Percentiles rank a stretch among this genome's conserved stretches.
Evolutionary conservation across 30 jellyfish, hydroid and myxozoan species (phyloP).

Genomic region (Euphysa ruthae): DNA sequence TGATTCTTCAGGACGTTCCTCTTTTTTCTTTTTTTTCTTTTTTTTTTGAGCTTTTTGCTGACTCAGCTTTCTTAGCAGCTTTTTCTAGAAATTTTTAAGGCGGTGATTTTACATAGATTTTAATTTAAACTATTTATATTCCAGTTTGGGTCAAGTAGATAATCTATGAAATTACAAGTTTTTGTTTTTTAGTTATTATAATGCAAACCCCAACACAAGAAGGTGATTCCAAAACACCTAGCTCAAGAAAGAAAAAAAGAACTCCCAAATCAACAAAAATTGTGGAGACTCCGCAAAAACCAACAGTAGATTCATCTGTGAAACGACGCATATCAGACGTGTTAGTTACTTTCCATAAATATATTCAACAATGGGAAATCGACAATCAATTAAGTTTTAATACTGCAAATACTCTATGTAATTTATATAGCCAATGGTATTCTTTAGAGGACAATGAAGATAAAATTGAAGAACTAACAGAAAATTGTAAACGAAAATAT

Average conservation of each 20-base stretch:
- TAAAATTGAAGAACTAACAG: slow-evolving; percentile 14
- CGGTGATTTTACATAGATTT: too few relatives aligned
- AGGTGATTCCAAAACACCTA: slow-evolving; percentile 5
- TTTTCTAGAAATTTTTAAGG: too few relatives aligned
- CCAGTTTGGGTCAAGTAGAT: too few relatives aligned
- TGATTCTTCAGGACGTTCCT: background rate
- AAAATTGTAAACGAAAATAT: slow-evolving; percentile 41
- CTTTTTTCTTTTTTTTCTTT: too few relatives aligned
- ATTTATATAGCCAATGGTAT: slow-evolving; percentile 47
- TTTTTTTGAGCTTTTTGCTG: too few relatives aligned
- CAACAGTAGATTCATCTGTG: slow-evolving; percentile 32
- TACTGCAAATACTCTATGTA: slow-evolving; percentile 53
- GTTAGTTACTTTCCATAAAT: slow-evolving; percentile 44
- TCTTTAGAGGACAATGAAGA: slow-evolving; percentile 11
- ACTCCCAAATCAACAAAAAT: slow-evolving; percentile 44
- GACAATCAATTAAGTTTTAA: slow-evolving; percentile 58
- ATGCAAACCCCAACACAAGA: background rate
- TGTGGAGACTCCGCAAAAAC: slow-evolving; percentile 35
- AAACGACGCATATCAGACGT: slow-evolving; percentile 50
- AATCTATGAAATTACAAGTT: too few relatives aligned
- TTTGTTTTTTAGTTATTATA: background rate
- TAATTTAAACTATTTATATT: too few relatives aligned
- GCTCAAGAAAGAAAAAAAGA: background rate
- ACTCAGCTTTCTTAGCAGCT: too few relatives aligned
- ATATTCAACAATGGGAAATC: slow-evolving; percentile 65